Conservation (phyloP, 1,140 invertebrate species). For the Berghia stephanieae region DNA sequence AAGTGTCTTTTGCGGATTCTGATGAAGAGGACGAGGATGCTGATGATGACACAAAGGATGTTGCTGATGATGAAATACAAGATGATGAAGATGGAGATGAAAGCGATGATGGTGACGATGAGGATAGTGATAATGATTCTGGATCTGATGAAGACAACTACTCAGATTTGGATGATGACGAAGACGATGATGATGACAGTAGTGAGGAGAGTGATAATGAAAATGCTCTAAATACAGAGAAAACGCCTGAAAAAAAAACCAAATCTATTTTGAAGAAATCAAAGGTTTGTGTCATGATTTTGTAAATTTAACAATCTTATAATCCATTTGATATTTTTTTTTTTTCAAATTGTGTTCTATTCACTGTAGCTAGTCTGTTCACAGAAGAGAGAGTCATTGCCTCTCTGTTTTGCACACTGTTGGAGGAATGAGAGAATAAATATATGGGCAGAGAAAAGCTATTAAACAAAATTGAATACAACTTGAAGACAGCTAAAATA, state of each 20-base stretch:
- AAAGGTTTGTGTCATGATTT: not conserved
- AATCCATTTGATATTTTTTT: no score
- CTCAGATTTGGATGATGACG: constrained; percentile 36
- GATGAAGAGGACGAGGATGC: constrained; percentile 45
- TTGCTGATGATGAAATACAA: constrained; percentile 47
- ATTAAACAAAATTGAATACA: no score
- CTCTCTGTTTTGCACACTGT: no score
- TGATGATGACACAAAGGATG: constrained; percentile 55
- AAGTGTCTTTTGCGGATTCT: constrained; percentile 9
- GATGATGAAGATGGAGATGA: constrained; percentile 37
- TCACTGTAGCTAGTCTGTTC: no score
- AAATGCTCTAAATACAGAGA: constrained; percentile 35
- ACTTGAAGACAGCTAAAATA: no score
- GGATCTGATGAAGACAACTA: constrained; percentile 38
- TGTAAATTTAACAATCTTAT: no score
- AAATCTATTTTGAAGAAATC: constrained; percentile 36
- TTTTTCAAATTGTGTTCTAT: no score
- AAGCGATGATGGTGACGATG: constrained; percentile 39
- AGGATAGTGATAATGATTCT: constrained; percentile 41
- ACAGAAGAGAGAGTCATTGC: no score
- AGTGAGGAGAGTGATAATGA: constrained; percentile 45
- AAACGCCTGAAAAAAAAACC: constrained; percentile 51
- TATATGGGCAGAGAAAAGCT: no score
- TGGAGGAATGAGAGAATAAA: no score
- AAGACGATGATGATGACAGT: constrained; percentile 39